Evolutionary conservation across 2,797 vertebrate genomes (phyloP), one percentile per base, ranked within the genome.

Genomic region (Borostomias antarcticus): DNA sequence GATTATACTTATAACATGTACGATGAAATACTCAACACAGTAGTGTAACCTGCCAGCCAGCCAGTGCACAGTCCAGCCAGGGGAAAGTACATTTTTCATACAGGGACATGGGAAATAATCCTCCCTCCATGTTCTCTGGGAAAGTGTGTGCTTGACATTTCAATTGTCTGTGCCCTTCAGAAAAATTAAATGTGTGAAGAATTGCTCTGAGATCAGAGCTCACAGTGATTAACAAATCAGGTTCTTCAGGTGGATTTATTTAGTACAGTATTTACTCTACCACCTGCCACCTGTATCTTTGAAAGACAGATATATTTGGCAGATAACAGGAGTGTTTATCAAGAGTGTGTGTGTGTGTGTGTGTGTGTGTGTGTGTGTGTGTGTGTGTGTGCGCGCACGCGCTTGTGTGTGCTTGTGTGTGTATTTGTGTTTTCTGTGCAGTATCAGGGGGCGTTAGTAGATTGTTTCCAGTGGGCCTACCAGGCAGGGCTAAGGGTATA

Each of bases 91-190:
- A 79, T 77, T 69, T 23, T 78, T 74, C 70, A 66, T 43, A 51
- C 53, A 63, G 29, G 60, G 40, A 74, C 37, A 29, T 50, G 54
- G 69, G 71, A 75, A 80, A 76, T 76, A 75, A 88, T 79, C 64
- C 70, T 30, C 37, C 58, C 58, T 13, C 51, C 30, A 64, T 62
- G 58, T 51, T 51, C 66, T 68, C 61, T 69, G 66, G 51, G 1
- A 62, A 74, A 74, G 73, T 65, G 70, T 33, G 66, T 62, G 73
- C 79, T 87, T 85, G 80, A 88, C 80, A 80, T 85, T 66, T 77
- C 64, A 77, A 71, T 83, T 69, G 73, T 66, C 47, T 62, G 47
- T 58, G 69, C 72, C 78, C 77, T 75, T 79, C 74, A 70, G 54
- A 75, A 68, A 70, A 72, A 74, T 65, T 33, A 66, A 77, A 75